Base-by-base conservation (phyloP, 1,140 invertebrate genomes). In the Orchesella cincta region DNA sequence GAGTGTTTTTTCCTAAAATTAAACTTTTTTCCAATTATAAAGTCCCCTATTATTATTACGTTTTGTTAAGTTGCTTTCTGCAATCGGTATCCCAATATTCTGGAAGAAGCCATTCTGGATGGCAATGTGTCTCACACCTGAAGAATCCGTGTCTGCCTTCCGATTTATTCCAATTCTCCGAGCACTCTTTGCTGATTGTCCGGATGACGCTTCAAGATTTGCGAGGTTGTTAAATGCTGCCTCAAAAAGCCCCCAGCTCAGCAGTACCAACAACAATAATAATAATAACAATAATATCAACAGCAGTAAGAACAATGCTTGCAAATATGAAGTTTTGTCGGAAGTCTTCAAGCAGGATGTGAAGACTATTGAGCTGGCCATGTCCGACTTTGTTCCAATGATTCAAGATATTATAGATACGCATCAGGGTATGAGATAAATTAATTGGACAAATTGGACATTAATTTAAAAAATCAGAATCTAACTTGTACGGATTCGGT, bases 361-460 rank as follows among this genome's bases (percentile, higher is more conserved):
- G 23, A 64, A 36, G 36, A 70, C n/a, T 51, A 57, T 74, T 46
- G 70, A 79, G 29, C 64, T 79, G 12, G n/a, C n/a, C 29, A 81
- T 78, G 81, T 83, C 36, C 18, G 97, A 99, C 87, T 93, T 99
- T 84, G 92, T 97, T 81, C 92, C 94, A 23, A 86, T 98, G 78
- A 92, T 97, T 57, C 94, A 99, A 88, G 98, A 99, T 87, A 94
- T 99, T 0, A 97, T 99, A 29, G 96, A 99, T 84, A 97, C 97
- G n/a, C 97, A 99, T 89, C 97, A 98, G 1, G 98, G 98, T 62
- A 88, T 35, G 31, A 67, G 62, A 67, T 29, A 46, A 12, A 12
- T 8, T 12, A 46, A 46, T 46, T 46, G 20, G 20, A 46, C 39
- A 8, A 46, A 46, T 12, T 8, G 39, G 39, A 46, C n/a, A n/a